These are phyloP conservation scores for Mystacides longicornis DNA, from an alignment of 2,888 invertebrate species.

Conservation along the genomic window DNA sequence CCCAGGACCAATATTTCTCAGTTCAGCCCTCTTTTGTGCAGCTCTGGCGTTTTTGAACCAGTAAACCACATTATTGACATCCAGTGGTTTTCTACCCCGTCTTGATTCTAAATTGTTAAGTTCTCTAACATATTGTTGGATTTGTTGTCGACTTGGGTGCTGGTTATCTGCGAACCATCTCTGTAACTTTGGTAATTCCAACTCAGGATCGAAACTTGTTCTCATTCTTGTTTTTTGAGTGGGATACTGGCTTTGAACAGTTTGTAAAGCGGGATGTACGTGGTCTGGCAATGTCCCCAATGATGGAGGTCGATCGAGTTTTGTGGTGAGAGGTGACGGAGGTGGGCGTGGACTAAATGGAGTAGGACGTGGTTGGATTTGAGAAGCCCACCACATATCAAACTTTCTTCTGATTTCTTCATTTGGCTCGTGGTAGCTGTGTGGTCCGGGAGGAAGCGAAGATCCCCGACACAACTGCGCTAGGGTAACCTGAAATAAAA, in stretches of 20 bases:
- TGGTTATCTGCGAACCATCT: conserved; percentile 97
- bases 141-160: conserved; percentile 94
- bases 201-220: conserved; percentile 93
- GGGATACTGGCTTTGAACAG: conserved; percentile 66
- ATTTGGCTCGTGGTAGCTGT: conserved; percentile 60
- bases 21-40: conserved; percentile 86
- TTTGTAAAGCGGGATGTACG: conserved; percentile 68
- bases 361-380: conserved; percentile 56
- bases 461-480: conserved; percentile 78
- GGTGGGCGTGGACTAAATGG: conserved; percentile 44
- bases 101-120: conserved; percentile 88
- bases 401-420: conserved; percentile 84
- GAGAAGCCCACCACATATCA: conserved; percentile 84
- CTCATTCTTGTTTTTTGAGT: conserved; percentile 91
- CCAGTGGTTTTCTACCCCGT: conserved; percentile 85
- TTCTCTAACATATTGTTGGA: conserved; percentile 91
- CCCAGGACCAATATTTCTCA: conserved; percentile 52
- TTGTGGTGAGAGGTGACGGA: conserved; percentile 46
- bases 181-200: conserved; percentile 92
- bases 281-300: conserved; percentile 46
- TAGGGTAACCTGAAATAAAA: conserved; percentile 57
- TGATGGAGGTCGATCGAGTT: conserved; percentile 44
- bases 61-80: conserved; percentile 92
- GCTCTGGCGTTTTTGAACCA: conserved; percentile 98
- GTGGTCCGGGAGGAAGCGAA: conserved; percentile 57